Base-by-base conservation (phyloP, 1,140 invertebrate genomes). In the Drosophila nannoptera region DNA sequence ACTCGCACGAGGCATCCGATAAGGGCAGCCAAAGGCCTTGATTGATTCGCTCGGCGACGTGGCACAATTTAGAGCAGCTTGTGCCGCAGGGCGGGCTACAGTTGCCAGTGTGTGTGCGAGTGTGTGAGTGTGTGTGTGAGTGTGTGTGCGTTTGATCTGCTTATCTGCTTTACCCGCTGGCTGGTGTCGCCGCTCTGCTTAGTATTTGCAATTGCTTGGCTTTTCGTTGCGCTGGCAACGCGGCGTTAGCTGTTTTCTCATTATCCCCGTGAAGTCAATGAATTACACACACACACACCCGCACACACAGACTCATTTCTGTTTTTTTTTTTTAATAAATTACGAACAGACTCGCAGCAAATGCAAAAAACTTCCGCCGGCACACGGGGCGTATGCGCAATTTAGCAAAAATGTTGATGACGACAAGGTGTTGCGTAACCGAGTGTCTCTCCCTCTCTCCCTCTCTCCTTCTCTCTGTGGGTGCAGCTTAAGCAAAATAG, bases 341-440 rank as follows among this genome's bases (percentile, higher is more conserved):
- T 83, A 83, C 78, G 69, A 53, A 64, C 78, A 78, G 61, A 65
- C 55, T 36, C 14, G 68, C 54, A 66, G 40, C 33, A 48, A 61
- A 52, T 62, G 49, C 9, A 40, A 48, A 31, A 54, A 49, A 45
- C 54, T 16, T 16, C 14, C 29, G 12, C 29, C 12, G 73, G 9
- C 67, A 62, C 67, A 82, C 42, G 61, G 49, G 72, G 72, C 78
- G 78, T 75, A 82, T 82, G 78, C 74, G 71, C 71, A 82, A 82
- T 82, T 82, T 78, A 67, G 55, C 49, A 48, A 48, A 40, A 63
- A 55, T 67, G 67, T 71, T 70, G 54, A 75, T 50, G 64, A 45
- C 63, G 35, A 50, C 60, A 69, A 77, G 69, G 69, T 80, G 55
- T 68, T 59, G 61, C 43, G 38, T 7, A 16, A 33, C 38, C 32